These are phyloP conservation scores for Trissoscelio sp. DNA, from an alignment of 2,888 invertebrate species.

Conservation along the genomic window DNA sequence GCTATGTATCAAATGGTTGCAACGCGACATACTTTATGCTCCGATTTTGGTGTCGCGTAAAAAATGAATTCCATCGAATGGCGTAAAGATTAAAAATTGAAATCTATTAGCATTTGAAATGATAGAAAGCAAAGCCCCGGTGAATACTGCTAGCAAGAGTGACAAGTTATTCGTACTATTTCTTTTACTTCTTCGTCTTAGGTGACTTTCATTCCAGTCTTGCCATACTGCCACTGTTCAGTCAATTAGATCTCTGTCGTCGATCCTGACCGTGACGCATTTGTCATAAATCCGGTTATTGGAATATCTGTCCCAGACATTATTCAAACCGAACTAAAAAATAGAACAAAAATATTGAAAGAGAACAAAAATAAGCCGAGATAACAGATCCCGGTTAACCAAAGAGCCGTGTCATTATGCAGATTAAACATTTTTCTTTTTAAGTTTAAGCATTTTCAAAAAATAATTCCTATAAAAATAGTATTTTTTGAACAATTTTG, in stretches of 20 bases:
- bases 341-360: constrained; percentile 5
- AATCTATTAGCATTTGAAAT: constrained; percentile 59
- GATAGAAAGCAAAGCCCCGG: constrained; percentile 57
- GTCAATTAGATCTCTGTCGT: constrained; percentile 68
- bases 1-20: too few species aligned
- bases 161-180: constrained; percentile 65
- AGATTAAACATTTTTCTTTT: too few species aligned
- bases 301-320: constrained; percentile 50
- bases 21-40: background rate
- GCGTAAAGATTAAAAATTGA: constrained; percentile 30
- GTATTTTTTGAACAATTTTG: too few species aligned
- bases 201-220: constrained; percentile 68
- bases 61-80: constrained; percentile 31
- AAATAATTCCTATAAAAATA: too few species aligned
- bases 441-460: too few species aligned
- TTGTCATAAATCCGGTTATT: constrained; percentile 70
- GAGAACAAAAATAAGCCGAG: background rate
- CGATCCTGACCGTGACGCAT: constrained; percentile 70
- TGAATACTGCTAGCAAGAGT: constrained; percentile 38
- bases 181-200: constrained; percentile 56
- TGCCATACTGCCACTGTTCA: constrained; percentile 62
- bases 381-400: constrained; percentile 20
- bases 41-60: background rate
- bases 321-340: constrained; percentile 16
- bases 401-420: constrained; percentile 11